Evolutionary conservation across 2,888 invertebrate species (phyloP), one percentile per base, ranked within the genome.

Genomic region (Drosophila mimetica): DNA sequence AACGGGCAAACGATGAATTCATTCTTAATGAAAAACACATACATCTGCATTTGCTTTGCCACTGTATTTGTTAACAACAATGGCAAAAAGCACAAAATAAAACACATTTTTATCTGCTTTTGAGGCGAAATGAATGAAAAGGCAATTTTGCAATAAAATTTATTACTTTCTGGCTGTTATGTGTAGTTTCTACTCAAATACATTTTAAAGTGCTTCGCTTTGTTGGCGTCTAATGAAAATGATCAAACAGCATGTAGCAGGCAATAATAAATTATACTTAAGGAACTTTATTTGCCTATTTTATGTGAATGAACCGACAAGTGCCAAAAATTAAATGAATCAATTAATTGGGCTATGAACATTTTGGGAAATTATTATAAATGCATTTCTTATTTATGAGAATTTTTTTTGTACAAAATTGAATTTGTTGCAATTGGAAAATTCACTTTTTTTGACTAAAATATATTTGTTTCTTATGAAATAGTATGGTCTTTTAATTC

Each of bases 21-120:
- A 85, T 80, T 80, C 88, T 80, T 80, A 87, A 82, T 85, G 72
- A 73, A 83, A 75, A 85, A 61, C 73, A 54, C 44, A 64, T 22
- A 58, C 48, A 42, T 41, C 5, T 50, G n/a, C 32, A 54, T 34
- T 14, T 55, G 16, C 9, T 7, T 22, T 22, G 22, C 1, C 6
- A 8, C 37, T 41, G 54, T 69, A 50, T 83, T 57, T 69, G 61
- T 75, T 64, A 61, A 69, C 58, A 59, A 58, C 60, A 60, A 63
- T 20, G 61, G 63, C 41, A 44, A 60, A 32, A 42, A 18, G 58
- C 22, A 25, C 9, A 30, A 54, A 53, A 58, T 18, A 42, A 59
- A 59, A 44, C 82, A 75, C 64, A 72, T 55, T 79, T 85, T 79
- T 82, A 80, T 85, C 80, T 87, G 72, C 54, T 69, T 64, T 44